These are phyloP conservation scores for Papilio aristodemus DNA, from an alignment of 1,140 invertebrate genomes.

Conservation along the genomic window DNA sequence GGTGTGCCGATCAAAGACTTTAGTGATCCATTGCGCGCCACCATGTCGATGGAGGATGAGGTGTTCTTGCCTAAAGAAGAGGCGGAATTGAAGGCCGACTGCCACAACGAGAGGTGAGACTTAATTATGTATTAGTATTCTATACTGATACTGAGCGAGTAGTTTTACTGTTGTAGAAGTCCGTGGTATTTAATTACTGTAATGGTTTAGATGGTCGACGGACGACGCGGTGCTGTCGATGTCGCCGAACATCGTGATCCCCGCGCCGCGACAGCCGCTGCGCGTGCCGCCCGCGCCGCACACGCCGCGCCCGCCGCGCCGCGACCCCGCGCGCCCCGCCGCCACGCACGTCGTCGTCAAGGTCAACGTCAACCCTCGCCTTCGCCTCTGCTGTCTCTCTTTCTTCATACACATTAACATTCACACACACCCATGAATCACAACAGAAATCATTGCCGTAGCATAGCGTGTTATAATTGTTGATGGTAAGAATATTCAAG, in stretches of 20 bases:
- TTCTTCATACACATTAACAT: not conserved
- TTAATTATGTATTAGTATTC: not conserved
- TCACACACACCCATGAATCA: not conserved
- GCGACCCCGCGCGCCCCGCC: slow-evolving; percentile 80
- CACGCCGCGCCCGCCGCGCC: slow-evolving; percentile 42
- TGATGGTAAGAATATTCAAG: no score
- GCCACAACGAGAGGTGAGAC: slow-evolving; percentile 62
- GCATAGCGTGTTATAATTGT: no score
- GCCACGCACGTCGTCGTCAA: slow-evolving; percentile 63
- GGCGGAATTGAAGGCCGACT: slow-evolving; percentile 62
- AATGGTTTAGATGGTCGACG: slow-evolving; percentile 63
- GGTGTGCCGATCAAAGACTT: slow-evolving; percentile 82
- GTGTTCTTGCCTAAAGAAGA: slow-evolving; percentile 71
- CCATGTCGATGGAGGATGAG: slow-evolving; percentile 82
- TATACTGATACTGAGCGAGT: no score
- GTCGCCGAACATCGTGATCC: slow-evolving; percentile 92
- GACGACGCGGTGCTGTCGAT: slow-evolving; percentile 84
- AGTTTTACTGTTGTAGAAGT: slow-evolving; percentile 6
- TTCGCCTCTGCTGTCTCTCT: not conserved
- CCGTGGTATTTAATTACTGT: no score
- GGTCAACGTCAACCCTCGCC: no score
- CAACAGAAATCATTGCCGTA: no score
- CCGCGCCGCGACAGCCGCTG: slow-evolving; percentile 90
- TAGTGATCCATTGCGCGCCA: slow-evolving; percentile 89
- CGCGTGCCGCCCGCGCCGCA: slow-evolving; percentile 40